Conservation (phyloP, 2,113 vertebrate species). For the Leptosomus discolor region DNA sequence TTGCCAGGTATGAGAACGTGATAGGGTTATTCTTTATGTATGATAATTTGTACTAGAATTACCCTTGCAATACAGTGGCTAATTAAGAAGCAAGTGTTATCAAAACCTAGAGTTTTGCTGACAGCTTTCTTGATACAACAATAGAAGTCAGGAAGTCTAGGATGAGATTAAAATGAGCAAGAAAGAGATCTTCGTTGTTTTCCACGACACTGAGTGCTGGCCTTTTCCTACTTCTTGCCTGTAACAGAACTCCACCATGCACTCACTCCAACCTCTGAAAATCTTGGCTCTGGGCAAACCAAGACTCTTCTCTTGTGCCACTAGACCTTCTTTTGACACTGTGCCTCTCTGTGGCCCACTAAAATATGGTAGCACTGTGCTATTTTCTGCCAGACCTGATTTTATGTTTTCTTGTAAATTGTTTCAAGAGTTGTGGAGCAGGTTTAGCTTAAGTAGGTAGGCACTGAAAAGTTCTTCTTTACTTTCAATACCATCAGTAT, state of each 20-base stretch:
- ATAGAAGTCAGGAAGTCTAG: not conserved
- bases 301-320: not conserved
- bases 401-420: not conserved
- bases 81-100: not conserved
- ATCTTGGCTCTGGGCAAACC: not conserved
- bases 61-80: not conserved
- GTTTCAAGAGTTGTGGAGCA: not conserved
- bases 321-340: not conserved
- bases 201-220: not conserved
- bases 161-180: not conserved
- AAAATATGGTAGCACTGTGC: not conserved
- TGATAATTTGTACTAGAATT: not conserved
- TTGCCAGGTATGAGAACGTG: constrained; percentile 82
- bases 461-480: not conserved
- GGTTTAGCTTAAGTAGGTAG: not conserved
- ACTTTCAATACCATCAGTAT: not conserved
- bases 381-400: not conserved
- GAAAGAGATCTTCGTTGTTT: not conserved
- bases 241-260: not conserved
- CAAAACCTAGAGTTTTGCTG: not conserved
- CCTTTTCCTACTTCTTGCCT: not conserved
- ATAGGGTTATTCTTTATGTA: fast-evolving
- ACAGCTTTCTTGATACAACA: not conserved
- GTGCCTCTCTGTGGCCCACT: not conserved
- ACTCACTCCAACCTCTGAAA: not conserved